Evolutionary conservation across 2,113 vertebrate genomes (phyloP).

Genomic region (Terrapene triunguis): DNA sequence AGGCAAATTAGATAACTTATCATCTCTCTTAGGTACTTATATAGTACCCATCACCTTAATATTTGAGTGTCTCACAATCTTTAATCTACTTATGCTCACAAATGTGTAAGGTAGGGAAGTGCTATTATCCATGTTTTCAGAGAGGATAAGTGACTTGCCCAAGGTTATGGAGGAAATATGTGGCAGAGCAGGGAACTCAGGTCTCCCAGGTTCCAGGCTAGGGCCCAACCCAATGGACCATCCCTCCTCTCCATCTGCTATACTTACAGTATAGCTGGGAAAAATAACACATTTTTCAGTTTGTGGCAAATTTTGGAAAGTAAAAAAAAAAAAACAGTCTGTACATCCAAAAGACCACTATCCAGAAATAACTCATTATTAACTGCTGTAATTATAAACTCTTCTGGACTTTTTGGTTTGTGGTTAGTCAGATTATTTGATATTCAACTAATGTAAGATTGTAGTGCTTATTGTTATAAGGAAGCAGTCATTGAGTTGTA

Average conservation of each 20-base stretch:
- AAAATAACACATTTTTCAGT: background rate
- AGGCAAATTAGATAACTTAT: background rate
- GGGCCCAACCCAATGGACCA: background rate
- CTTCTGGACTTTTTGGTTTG: background rate
- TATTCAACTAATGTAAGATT: background rate
- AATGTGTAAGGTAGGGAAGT: background rate
- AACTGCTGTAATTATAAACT: background rate
- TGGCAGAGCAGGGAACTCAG: background rate
- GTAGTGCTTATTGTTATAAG: background rate
- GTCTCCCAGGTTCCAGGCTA: background rate
- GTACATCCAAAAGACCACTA: background rate
- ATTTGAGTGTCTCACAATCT: background rate
- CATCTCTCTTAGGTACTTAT: background rate
- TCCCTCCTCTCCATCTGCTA: background rate
- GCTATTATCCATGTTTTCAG: background rate
- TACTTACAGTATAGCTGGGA: no score
- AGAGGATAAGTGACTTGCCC: background rate
- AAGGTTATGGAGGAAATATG: background rate
- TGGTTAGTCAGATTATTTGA: slow-evolving; percentile 15
- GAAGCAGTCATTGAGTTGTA: background rate
- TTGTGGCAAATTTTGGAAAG: background rate
- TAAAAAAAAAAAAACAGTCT: background rate
- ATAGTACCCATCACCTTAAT: background rate
- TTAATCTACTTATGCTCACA: background rate
- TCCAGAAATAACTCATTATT: slow-evolving; percentile 3